Percentiles rank a stretch among this genome's conserved stretches.
Conservation (phyloP, 2,797 vertebrate genomes). For the Sebastes itinus region DNA sequence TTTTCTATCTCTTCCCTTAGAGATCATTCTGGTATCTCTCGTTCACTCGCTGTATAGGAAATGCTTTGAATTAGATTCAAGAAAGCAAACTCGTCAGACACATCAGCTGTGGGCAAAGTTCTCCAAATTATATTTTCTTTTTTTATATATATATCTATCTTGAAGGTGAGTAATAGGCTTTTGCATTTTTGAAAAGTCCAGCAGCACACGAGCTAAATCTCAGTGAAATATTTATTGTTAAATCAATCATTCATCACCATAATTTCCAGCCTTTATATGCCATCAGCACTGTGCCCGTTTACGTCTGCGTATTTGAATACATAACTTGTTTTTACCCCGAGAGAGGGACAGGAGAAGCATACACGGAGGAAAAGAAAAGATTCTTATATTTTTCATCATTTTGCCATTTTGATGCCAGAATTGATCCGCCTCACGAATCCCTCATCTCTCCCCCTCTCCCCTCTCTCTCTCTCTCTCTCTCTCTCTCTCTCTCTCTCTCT, state of each 20-base stretch:
- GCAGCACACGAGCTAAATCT: neutral
- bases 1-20: slow-evolving; percentile 37
- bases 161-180: slow-evolving; percentile 2
- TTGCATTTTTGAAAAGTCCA: slow-evolving; percentile 26
- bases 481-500: slow-evolving; percentile 4
- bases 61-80: slow-evolving; percentile 42
- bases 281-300: neutral
- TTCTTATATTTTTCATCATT: slow-evolving; percentile 40
- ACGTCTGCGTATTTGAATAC: slow-evolving; percentile 15
- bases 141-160: neutral
- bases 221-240: slow-evolving; percentile 18
- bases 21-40: slow-evolving; percentile 31
- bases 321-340: slow-evolving; percentile 18
- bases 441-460: slow-evolving; percentile 5
- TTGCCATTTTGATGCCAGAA: slow-evolving; percentile 53
- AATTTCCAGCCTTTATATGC: slow-evolving; percentile 4
- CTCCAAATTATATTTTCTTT: neutral
- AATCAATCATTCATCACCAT: slow-evolving; percentile 29
- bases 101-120: neutral
- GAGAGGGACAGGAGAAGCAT: neutral
- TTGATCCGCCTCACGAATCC: slow-evolving; percentile 42
- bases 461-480: neutral
- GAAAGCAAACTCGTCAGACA: neutral
- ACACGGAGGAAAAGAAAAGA: slow-evolving; percentile 14
- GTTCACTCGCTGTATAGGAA: slow-evolving; percentile 16